Evolutionary conservation across 2,113 vertebrate genomes (phyloP).

Genomic region (Notothenia rossii): DNA sequence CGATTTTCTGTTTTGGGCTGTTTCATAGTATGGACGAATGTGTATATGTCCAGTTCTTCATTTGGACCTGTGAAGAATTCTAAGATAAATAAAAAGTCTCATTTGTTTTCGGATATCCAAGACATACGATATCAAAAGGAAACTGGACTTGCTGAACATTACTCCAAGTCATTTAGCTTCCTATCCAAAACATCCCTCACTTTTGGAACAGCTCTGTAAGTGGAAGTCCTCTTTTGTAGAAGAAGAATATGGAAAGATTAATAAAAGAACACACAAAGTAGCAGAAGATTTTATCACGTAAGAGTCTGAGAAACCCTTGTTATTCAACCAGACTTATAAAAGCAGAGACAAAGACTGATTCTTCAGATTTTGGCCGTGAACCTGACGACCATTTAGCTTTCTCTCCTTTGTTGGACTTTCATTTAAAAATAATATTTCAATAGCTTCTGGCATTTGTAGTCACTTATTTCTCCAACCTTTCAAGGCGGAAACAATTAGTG

Average conservation of each 20-base stretch:
- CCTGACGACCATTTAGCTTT: not conserved
- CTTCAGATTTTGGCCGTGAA: too few relatives aligned
- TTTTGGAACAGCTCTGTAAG: too few relatives aligned
- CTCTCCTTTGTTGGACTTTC: not conserved
- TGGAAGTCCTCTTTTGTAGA: too few relatives aligned
- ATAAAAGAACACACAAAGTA: too few relatives aligned
- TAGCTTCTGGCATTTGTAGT: not conserved
- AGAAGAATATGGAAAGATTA: too few relatives aligned
- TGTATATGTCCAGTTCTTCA: not conserved
- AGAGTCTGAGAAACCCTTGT: too few relatives aligned
- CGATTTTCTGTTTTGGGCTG: too few relatives aligned
- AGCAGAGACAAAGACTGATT: too few relatives aligned
- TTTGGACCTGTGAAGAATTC: not conserved
- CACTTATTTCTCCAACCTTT: not conserved
- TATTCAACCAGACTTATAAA: too few relatives aligned
- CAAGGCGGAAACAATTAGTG: slow-evolving; percentile 6
- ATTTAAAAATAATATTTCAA: not conserved
- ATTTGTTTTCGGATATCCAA: not conserved
- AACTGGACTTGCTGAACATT: not conserved
- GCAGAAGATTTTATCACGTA: too few relatives aligned
- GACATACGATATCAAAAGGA: not conserved
- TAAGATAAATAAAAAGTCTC: not conserved
- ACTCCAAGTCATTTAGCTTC: not conserved
- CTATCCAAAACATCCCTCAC: not conserved
- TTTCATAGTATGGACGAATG: too few relatives aligned